These are phyloP conservation scores for Loriculus beryllinus DNA, from an alignment of 2,797 vertebrate species.

Conservation along the genomic window DNA sequence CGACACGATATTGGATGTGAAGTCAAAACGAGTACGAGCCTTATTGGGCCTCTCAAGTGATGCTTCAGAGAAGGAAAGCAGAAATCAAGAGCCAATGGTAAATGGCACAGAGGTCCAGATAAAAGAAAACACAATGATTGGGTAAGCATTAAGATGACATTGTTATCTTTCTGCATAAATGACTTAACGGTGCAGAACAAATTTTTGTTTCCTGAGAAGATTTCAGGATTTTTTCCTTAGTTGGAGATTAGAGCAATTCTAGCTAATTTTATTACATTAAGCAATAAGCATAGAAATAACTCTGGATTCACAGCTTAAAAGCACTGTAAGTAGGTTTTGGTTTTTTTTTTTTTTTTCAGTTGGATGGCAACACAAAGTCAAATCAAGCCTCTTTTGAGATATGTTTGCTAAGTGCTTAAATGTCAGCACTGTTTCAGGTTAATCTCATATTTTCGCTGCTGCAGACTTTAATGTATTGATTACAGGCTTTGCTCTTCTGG, in stretches of 20 bases:
- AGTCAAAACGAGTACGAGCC: constrained; percentile 91
- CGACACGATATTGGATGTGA: constrained; percentile 96
- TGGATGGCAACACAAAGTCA: neutral
- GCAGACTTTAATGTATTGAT: neutral
- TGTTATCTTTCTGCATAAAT: neutral
- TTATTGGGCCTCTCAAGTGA: constrained; percentile 90
- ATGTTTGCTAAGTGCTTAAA: neutral
- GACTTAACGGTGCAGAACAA: neutral
- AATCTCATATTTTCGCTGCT: neutral
- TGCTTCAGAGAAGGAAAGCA: constrained; percentile 82
- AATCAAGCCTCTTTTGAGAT: neutral
- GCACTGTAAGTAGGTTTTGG: neutral
- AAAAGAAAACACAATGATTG: constrained; percentile 86
- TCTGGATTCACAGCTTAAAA: neutral
- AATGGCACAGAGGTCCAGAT: constrained; percentile 90
- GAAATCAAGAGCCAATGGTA: constrained; percentile 87
- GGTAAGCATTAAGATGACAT: constrained; percentile 72
- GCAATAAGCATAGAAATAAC: neutral
- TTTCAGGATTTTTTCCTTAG: neutral
- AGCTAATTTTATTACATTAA: neutral
- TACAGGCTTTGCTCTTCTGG: neutral
- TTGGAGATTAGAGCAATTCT: neutral
- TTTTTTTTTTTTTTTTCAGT: neutral
- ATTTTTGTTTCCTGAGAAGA: neutral
- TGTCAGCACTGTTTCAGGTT: neutral